Evolutionary conservation across 2,888 invertebrate species (phyloP).

Genomic region (Automeris io): DNA sequence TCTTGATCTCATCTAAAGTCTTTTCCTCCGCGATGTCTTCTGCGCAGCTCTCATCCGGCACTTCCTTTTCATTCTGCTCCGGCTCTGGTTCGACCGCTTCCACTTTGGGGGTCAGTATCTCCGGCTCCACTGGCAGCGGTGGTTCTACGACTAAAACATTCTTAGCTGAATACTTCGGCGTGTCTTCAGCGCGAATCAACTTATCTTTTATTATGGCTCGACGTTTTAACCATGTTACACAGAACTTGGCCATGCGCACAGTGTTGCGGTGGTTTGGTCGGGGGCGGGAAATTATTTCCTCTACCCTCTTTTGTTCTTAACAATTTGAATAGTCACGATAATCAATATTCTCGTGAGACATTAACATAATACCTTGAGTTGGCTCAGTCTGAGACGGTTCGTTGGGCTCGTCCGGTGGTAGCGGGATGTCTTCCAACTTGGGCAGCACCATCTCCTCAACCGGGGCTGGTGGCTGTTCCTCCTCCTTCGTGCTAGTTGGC

Average conservation of each 20-base stretch:
- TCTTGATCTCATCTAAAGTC: conserved; percentile 33
- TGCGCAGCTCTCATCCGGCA: conserved; percentile 13
- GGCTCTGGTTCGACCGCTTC: conserved; percentile 1
- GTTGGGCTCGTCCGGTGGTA: conserved; percentile 13
- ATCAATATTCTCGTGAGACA: too few species aligned
- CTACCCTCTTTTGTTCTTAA: too few species aligned
- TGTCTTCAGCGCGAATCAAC: too few species aligned
- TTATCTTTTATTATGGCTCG: too few species aligned
- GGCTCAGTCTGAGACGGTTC: too few species aligned
- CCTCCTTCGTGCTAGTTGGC: conserved; percentile 5
- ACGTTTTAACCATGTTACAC: too few species aligned
- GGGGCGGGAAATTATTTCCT: too few species aligned
- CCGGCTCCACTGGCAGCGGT: conserved; percentile 21
- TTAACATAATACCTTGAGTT: too few species aligned
- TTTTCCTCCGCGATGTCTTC: conserved; percentile 21
- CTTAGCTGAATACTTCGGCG: too few species aligned
- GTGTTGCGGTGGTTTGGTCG: too few species aligned
- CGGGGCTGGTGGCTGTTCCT: conserved; percentile 1
- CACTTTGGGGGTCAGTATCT: conserved; percentile 7
- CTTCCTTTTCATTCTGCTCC: conserved; percentile 11
- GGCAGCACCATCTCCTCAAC: background rate
- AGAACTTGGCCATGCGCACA: too few species aligned
- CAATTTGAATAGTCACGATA: too few species aligned
- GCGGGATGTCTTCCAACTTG: conserved; percentile 23
- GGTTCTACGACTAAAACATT: conserved; percentile 15